Base-by-base conservation (phyloP, 2,888 invertebrate species). In the Epsilonema sp. region DNA sequence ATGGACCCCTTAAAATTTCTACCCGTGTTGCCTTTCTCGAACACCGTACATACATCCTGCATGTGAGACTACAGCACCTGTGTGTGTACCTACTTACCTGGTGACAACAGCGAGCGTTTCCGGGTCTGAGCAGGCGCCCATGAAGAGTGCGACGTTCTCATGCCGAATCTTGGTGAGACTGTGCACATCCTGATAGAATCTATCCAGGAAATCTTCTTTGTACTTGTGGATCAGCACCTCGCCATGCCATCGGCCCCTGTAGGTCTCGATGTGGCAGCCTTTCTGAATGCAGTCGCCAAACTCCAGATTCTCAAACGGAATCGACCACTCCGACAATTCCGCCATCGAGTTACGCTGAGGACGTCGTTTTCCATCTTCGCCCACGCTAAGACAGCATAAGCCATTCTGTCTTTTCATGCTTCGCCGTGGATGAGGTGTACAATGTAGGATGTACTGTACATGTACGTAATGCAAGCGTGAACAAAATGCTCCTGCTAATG, bases 61-160 rank as follows among this genome's bases (percentile, higher is more conserved):
- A n/a, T n/a, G n/a, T n/a, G n/a, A n/a, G n/a, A n/a, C n/a, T n/a
- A n/a, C n/a, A n/a, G n/a, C n/a, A n/a, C n/a, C n/a, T n/a, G n/a
- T n/a, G n/a, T n/a, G n/a, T n/a, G n/a, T n/a, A n/a, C n/a, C n/a
- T n/a, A n/a, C 52, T 31, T 31, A 68, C 67, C 67, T 65, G 11
- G 65, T 67, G 26, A 69, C 59, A 20, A 69, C 62, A 2, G 67
- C 65, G 25, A 68, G 53, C 40, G 62, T 51, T 1, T 64, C 62
- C 5, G 61, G 62, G 37, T 63, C 62, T 24, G 65, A 59, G 49
- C 67, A 67, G 3, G 68, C 69, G 0, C 69, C 69, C 69, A 69
- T 69, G 55, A 70, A 69, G 16, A 70, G 60, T 8, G 64, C 63
- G 38, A 70, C 61, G 55, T 69, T 70, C 52, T 69, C 69, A 52